These are phyloP conservation scores for Doryteuthis pealeii DNA, from an alignment of 1,140 invertebrate species.

Conservation along the genomic window DNA sequence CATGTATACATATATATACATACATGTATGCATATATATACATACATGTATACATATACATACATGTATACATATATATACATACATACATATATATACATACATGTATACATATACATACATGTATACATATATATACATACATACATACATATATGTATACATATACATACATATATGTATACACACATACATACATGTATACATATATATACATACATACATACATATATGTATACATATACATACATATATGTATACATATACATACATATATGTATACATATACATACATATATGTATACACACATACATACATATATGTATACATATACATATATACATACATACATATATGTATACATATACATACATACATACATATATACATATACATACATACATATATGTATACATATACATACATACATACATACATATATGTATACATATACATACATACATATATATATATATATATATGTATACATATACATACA, in stretches of 20 bases:
- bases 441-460: slow-evolving; percentile 1
- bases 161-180: background rate
- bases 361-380: background rate
- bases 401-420: background rate
- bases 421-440: background rate
- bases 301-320: slow-evolving; percentile 3
- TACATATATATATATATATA: no score
- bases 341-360: no score
- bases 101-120: no score
- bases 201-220: background rate
- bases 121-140: background rate
- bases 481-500: no score
- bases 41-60: background rate
- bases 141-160: background rate
- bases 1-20: background rate
- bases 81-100: background rate
- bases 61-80: background rate
- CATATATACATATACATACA: background rate
- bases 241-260: background rate
- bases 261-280: background rate
- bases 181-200: background rate
- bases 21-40: background rate
- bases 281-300: background rate
- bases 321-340: background rate
- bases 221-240: background rate